Conservation (phyloP, 1,140 invertebrate genomes). For the Lasioglossum albipes region DNA sequence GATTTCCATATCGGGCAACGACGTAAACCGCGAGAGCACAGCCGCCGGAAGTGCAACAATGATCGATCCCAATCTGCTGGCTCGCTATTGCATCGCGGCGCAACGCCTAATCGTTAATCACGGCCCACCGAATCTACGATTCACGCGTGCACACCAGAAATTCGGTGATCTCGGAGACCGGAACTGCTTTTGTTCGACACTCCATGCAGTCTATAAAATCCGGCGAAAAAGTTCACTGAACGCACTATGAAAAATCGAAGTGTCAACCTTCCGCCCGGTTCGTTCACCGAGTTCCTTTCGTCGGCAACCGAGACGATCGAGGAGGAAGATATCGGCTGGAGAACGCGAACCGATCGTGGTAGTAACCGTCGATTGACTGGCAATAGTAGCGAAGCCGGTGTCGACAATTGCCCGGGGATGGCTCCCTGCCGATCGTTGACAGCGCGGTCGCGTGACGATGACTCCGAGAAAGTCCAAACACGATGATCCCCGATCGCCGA, state of each 20-base stretch:
- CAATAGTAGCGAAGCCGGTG: not conserved
- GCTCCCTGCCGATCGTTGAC: slow-evolving; percentile 48
- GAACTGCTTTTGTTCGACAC: not conserved
- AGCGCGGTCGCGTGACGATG: slow-evolving; percentile 56
- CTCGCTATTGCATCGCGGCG: too few relatives aligned
- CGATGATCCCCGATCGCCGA: slow-evolving; percentile 43
- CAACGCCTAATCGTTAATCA: too few relatives aligned
- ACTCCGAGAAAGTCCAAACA: slow-evolving; percentile 44
- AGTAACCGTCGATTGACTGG: slow-evolving; percentile 13
- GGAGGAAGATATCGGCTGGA: too few relatives aligned
- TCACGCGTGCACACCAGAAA: too few relatives aligned
- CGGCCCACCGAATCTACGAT: not conserved
- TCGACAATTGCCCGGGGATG: slow-evolving; percentile 13
- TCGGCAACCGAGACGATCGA: too few relatives aligned
- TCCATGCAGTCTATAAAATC: not conserved
- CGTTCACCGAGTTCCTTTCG: too few relatives aligned
- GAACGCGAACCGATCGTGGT: not conserved
- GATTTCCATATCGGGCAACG: slow-evolving; percentile 60
- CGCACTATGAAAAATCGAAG: too few relatives aligned
- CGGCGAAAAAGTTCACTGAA: too few relatives aligned
- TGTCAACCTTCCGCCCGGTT: not conserved
- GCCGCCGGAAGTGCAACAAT: not conserved
- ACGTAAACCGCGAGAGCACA: not conserved
- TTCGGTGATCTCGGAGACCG: not conserved
- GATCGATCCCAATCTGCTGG: too few relatives aligned